Evolutionary conservation across 2,113 vertebrate species (phyloP), one percentile per base, ranked within the genome.

Genomic region (Diphyllodes magnificus): DNA sequence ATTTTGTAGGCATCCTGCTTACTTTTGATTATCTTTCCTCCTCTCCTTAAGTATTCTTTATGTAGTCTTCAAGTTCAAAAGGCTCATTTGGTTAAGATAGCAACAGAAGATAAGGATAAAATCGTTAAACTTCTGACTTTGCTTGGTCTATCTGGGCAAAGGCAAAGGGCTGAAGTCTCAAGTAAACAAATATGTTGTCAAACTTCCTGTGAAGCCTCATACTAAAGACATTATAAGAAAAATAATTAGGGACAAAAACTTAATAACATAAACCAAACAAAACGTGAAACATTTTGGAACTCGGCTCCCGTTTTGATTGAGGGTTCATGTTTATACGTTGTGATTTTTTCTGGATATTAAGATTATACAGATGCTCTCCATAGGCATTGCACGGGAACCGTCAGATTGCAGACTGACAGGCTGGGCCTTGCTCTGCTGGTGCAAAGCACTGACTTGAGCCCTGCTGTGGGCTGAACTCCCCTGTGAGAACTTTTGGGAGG

Each of bases 401-500:
- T 7, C 24, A 49, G 22, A 37, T 1, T 77, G 44, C 53, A 83
- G 37, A 35, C 6, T 87, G 68, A 24, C 14, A 57, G 27, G 8
- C 2, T 54, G 33, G 33, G n/a, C 23, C 15, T 51, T 31, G 28
- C 50, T 78, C 11, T 37, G 35, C 70, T 49, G 57, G n/a, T 53
- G 25, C 49, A 68, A 63, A 27, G 31, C 47, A 37, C 2, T 0
- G 1, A 9, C 31, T 19, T 1, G 4, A 79, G 57, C 18, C 53
- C 33, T 77, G 68, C 54, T 72, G 44, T 2, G 12, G 54, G 37
- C 49, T 15, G 2, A 53, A 2, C 19, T 76, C 23, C 27, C 50
- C 40, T 53, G 15, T 35, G 57, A 45, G 12, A 82, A 7, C 5
- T 19, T 53, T 21, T 1, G 10, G 24, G 0, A 0, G 44, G 19